phyloP scores from a whole-genome alignment of 2,888 invertebrate species.

The Trichacis sp. region DNA sequence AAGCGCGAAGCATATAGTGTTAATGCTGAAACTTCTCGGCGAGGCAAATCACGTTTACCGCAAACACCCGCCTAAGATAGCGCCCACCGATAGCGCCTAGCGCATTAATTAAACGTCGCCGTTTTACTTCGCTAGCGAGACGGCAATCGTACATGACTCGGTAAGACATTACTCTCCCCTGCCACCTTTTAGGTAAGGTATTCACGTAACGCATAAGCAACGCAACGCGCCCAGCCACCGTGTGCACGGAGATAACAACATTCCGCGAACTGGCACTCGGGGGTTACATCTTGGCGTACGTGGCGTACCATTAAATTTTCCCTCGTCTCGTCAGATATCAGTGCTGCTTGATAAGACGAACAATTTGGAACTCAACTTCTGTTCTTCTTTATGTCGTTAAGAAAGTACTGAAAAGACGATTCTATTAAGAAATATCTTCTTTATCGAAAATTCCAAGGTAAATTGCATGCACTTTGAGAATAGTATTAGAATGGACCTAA shows the following conservation, averaged over 20 bases:
- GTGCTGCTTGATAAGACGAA: slow-evolving; percentile 34
- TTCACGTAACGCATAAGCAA: slow-evolving; percentile 69
- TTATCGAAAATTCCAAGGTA: too few relatives aligned
- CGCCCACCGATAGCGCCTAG: slow-evolving; percentile 54
- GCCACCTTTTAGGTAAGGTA: slow-evolving; percentile 63
- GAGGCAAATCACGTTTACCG: slow-evolving; percentile 63
- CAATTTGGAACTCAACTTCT: slow-evolving; percentile 11
- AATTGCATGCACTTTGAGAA: too few relatives aligned
- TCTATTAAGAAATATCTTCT: too few relatives aligned
- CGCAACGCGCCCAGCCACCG: slow-evolving; percentile 62
- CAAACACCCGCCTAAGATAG: slow-evolving; percentile 51
- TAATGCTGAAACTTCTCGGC: slow-evolving; percentile 59
- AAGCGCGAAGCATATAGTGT: slow-evolving; percentile 17
- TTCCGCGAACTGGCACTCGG: slow-evolving; percentile 10
- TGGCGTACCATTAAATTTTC: slow-evolving; percentile 59
- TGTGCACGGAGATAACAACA: slow-evolving; percentile 66
- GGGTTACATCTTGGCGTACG: slow-evolving; percentile 61
- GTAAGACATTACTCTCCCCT: slow-evolving; percentile 40
- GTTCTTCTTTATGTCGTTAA: too few relatives aligned
- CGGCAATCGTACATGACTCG: slow-evolving; percentile 43
- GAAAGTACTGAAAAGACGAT: too few relatives aligned
- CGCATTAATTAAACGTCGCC: slow-evolving; percentile 59
- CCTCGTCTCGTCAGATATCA: slow-evolving; percentile 37
- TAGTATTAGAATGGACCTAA: too few relatives aligned
- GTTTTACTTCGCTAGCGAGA: slow-evolving; percentile 48